Evolutionary conservation across 2,888 invertebrate genomes (phyloP).

Genomic region (Platypus cylindrus): DNA sequence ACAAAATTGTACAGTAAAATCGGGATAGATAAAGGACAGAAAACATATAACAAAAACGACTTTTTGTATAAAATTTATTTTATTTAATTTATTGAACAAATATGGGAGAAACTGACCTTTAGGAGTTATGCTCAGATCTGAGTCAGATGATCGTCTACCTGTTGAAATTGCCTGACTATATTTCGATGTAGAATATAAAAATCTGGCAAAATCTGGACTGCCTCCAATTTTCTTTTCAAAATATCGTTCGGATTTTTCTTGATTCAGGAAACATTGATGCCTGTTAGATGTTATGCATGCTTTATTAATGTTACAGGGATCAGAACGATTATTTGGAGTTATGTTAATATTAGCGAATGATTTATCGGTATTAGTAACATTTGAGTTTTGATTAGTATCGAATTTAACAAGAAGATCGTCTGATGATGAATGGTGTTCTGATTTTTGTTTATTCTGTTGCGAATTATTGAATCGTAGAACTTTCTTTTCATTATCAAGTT

Average conservation of each 20-base stretch:
- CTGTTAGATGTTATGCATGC: slow-evolving; percentile 34
- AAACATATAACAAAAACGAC: too few species aligned
- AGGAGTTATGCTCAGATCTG: slow-evolving; percentile 83
- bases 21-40: too few species aligned
- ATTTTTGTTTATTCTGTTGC: too few species aligned
- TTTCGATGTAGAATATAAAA: slow-evolving; percentile 12
- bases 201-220: slow-evolving; percentile 12
- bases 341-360: too few species aligned
- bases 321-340: slow-evolving; percentile 26
- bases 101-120: slow-evolving; percentile 85
- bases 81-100: slow-evolving; percentile 2
- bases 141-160: slow-evolving; percentile 79
- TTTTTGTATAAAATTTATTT: background rate
- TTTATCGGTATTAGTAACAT: too few species aligned
- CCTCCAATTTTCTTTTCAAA: slow-evolving; percentile 41
- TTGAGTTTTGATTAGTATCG: too few species aligned
- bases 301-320: slow-evolving; percentile 29
- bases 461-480: too few species aligned
- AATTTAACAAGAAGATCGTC: too few species aligned
- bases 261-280: slow-evolving; percentile 29
- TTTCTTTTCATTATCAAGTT: too few species aligned
- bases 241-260: slow-evolving; percentile 19
- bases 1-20: too few species aligned
- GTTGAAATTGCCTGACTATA: slow-evolving; percentile 13
- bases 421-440: too few species aligned